These are phyloP conservation scores for Pachypeltis micranthus DNA, from an alignment of 1,140 invertebrate species.

Conservation along the genomic window DNA sequence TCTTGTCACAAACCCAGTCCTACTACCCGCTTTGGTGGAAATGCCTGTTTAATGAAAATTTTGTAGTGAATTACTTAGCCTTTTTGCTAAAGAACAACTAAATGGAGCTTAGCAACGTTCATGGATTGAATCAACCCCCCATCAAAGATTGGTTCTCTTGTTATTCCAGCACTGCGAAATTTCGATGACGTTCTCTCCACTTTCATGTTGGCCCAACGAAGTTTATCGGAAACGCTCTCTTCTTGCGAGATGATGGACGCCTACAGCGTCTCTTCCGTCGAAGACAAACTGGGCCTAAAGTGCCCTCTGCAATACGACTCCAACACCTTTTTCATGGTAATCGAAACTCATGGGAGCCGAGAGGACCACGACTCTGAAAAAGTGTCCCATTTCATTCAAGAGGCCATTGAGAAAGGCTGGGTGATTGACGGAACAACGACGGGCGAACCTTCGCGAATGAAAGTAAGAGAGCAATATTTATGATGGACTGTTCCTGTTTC, in stretches of 20 bases:
- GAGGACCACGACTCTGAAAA: conserved; percentile 76
- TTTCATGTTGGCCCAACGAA: conserved; percentile 54
- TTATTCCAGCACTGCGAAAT: conserved; percentile 48
- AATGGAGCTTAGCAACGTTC: background rate
- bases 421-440: conserved; percentile 77
- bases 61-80: too few relatives aligned
- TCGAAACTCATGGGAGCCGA: conserved; percentile 53
- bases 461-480: too few relatives aligned
- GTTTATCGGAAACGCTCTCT: conserved; percentile 79
- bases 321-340: conserved; percentile 8
- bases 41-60: too few relatives aligned
- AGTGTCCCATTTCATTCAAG: conserved; percentile 61
- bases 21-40: too few relatives aligned
- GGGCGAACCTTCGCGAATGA: conserved; percentile 63
- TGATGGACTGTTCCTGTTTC: too few relatives aligned
- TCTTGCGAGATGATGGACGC: conserved; percentile 88
- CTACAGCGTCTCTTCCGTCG: conserved; percentile 46
- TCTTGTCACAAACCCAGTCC: too few relatives aligned
- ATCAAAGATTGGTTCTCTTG: too few relatives aligned
- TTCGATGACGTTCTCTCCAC: conserved; percentile 68
- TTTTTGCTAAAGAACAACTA: too few relatives aligned
- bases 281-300: conserved; percentile 26
- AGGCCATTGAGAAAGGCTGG: conserved; percentile 53
- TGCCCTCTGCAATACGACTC: conserved; percentile 18
- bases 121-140: too few relatives aligned